These are phyloP conservation scores for Gadus chalcogrammus DNA, from an alignment of 2,113 vertebrate species.

Conservation along the genomic window DNA sequence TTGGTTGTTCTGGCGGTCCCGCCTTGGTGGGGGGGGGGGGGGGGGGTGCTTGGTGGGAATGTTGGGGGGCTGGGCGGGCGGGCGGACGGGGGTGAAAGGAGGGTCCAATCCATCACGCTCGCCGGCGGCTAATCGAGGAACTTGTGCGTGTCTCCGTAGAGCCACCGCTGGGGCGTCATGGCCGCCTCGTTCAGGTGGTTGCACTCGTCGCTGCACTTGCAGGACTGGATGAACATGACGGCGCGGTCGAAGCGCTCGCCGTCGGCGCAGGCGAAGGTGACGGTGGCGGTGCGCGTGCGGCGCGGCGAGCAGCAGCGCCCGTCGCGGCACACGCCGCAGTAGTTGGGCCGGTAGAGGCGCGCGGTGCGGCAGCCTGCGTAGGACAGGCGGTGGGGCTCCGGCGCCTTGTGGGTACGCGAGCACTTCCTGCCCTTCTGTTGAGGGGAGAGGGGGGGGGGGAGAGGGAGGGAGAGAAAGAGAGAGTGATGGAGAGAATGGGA, in stretches of 20 bases:
- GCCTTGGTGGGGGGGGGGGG: constrained; percentile 16
- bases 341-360: constrained; percentile 75
- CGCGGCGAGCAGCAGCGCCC: constrained; percentile 79
- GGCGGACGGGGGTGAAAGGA: neutral
- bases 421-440: constrained; percentile 80
- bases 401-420: constrained; percentile 76
- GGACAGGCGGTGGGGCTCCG: constrained; percentile 72
- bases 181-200: constrained; percentile 71
- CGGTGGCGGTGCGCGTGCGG: constrained; percentile 70
- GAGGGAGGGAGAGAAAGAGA: no score
- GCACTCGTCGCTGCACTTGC: constrained; percentile 78
- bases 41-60: constrained; percentile 27
- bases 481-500: neutral
- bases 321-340: constrained; percentile 77
- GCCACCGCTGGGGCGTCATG: constrained; percentile 71
- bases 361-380: constrained; percentile 77
- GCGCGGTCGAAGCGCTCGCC: constrained; percentile 70
- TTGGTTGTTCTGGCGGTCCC: constrained; percentile 32
- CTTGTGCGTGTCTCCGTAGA: constrained; percentile 78
- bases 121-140: constrained; percentile 68
- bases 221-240: constrained; percentile 81
- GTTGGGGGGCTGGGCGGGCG: neutral
- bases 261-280: constrained; percentile 73
- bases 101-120: constrained; percentile 13
- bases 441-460: neutral